These are phyloP conservation scores for Subanguina moxae DNA, from an alignment of 1,140 invertebrate species.

Conservation along the genomic window DNA sequence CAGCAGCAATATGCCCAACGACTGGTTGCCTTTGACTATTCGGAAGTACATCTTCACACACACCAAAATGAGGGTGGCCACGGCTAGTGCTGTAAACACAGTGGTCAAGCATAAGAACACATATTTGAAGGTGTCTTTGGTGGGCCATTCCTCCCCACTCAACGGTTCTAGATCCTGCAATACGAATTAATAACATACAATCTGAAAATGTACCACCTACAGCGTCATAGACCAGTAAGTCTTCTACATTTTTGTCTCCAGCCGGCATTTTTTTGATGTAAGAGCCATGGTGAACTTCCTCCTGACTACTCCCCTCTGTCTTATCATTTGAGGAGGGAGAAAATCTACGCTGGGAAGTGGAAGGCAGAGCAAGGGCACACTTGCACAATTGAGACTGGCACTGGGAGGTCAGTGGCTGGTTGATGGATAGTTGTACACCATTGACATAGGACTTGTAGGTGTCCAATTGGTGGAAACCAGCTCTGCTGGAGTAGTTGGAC, in stretches of 20 bases:
- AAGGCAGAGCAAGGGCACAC: constrained; percentile 20
- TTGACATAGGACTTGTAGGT: constrained; percentile 28
- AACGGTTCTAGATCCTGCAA: constrained; percentile 4
- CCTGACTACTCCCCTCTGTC: background rate
- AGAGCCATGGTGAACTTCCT: constrained; percentile 19
- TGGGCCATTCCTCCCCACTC: background rate
- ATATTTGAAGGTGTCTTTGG: background rate
- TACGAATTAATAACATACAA: background rate
- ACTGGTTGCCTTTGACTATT: constrained; percentile 62
- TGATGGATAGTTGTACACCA: constrained; percentile 16
- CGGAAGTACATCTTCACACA: constrained; percentile 62
- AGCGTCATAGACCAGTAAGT: constrained; percentile 31
- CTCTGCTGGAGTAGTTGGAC: constrained; percentile 49
- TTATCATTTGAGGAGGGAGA: constrained; percentile 1
- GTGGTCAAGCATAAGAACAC: constrained; percentile 43
- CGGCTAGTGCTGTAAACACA: constrained; percentile 54
- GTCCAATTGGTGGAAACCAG: constrained; percentile 28
- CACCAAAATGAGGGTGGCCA: constrained; percentile 62
- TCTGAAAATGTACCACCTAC: constrained; percentile 7
- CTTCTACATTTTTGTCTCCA: constrained; percentile 17
- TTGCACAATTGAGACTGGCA: constrained; percentile 51
- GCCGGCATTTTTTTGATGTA: constrained; percentile 42
- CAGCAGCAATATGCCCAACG: constrained; percentile 61
- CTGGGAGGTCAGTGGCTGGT: constrained; percentile 7
- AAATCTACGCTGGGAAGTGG: background rate